phyloP scores from a whole-genome alignment of 2,797 vertebrate genomes.

The Pelochelys cantorii region DNA sequence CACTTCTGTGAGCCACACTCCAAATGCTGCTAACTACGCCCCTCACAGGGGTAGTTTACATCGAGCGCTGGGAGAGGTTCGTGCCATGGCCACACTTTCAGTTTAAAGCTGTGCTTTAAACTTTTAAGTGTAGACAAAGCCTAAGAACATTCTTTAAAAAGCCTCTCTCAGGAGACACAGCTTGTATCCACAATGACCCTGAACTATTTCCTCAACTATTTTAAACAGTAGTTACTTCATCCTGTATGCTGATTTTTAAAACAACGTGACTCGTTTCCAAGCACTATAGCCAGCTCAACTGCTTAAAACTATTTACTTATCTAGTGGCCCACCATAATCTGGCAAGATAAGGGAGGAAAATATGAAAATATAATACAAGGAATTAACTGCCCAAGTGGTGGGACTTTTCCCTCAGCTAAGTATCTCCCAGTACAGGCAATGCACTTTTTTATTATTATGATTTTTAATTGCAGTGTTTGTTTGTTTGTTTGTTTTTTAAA shows the following conservation, averaged over 20 bases:
- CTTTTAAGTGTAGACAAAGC: no score
- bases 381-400: neutral
- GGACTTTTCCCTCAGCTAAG: neutral
- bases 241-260: neutral
- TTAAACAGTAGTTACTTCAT: neutral
- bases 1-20: no score
- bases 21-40: no score
- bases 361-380: neutral
- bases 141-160: no score
- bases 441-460: neutral
- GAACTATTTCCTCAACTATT: neutral
- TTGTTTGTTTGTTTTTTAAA: neutral
- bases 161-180: no score
- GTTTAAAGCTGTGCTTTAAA: no score
- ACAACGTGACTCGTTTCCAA: neutral
- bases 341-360: neutral
- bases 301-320: neutral
- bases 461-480: neutral
- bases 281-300: neutral
- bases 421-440: neutral
- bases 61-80: no score
- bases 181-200: neutral
- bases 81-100: no score
- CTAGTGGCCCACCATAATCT: accelerated
- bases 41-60: no score